Conservation (phyloP, 2,888 invertebrate genomes). For the Drosophila basisetae region DNA sequence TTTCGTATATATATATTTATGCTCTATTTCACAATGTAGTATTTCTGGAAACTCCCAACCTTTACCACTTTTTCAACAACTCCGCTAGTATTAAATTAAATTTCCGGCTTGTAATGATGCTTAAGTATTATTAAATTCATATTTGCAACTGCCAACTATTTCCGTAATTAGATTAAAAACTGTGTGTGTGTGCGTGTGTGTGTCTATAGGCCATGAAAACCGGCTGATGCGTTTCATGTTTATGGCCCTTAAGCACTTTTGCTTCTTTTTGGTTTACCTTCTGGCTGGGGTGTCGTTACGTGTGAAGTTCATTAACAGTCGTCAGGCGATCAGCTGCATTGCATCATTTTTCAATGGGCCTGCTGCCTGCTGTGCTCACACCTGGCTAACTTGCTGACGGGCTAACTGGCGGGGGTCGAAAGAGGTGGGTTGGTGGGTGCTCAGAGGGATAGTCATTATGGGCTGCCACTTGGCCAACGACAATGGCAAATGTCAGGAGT, state of each 20-base stretch:
- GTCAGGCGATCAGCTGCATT: conserved; percentile 63
- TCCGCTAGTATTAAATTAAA: neutral
- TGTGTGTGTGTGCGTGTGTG: neutral
- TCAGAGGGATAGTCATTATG: conserved; percentile 50
- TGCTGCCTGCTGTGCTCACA: conserved; percentile 40
- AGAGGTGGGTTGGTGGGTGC: neutral
- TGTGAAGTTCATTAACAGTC: conserved; percentile 65
- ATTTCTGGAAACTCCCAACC: neutral
- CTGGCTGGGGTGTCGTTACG: conserved; percentile 32
- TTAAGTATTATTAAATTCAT: neutral
- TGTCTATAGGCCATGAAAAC: neutral
- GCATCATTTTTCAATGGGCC: conserved; percentile 55
- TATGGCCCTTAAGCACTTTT: conserved; percentile 6
- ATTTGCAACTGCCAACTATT: neutral
- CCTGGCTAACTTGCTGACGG: conserved; percentile 10
- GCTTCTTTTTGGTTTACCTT: neutral
- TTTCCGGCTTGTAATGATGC: neutral
- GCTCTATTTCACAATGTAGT: neutral
- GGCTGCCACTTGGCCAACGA: conserved; percentile 58
- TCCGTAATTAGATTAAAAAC: conserved; percentile 18
- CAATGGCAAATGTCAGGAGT: conserved; percentile 60
- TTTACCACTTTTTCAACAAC: neutral
- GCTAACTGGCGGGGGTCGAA: neutral
- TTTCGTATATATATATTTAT: neutral
- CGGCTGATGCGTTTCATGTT: conserved; percentile 36